Percentiles rank a stretch among this genome's conserved stretches.
Evolutionary conservation across 2,888 invertebrate species (phyloP).

Genomic region (Camponotus fellah): DNA sequence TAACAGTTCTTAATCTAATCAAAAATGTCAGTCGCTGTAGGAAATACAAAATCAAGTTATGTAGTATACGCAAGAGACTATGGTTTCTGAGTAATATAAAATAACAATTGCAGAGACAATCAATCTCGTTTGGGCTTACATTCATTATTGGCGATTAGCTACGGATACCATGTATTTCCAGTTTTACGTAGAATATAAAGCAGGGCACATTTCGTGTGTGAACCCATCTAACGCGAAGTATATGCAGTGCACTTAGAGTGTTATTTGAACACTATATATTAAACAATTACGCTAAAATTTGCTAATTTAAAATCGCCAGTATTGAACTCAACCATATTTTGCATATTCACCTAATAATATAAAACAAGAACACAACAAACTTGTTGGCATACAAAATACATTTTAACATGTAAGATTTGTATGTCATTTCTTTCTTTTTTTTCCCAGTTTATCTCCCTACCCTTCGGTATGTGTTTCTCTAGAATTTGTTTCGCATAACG

Average conservation of each 20-base stretch:
- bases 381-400: conserved; percentile 84
- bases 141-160: conserved; percentile 77
- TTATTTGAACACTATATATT: conserved; percentile 33
- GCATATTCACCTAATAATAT: conserved; percentile 85
- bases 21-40: conserved; percentile 49
- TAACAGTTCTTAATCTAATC: conserved; percentile 50
- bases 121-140: conserved; percentile 68
- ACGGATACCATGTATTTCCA: conserved; percentile 54
- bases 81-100: conserved; percentile 65
- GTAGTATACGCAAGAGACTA: conserved; percentile 59
- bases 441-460: conserved; percentile 65
- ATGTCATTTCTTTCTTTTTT: conserved; percentile 78
- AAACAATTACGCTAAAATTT: conserved; percentile 56
- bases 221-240: conserved; percentile 22
- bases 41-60: conserved; percentile 31
- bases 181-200: conserved; percentile 12
- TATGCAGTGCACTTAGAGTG: conserved; percentile 37
- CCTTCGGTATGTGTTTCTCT: conserved; percentile 64
- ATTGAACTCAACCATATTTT: conserved; percentile 80
- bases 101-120: conserved; percentile 65
- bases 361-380: conserved; percentile 86
- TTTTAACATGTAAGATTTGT: conserved; percentile 84
- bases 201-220: background rate
- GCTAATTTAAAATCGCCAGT: conserved; percentile 77
- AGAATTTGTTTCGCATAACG: conserved; percentile 69